Base-by-base conservation (phyloP, 2,888 invertebrate species). In the Pristionchus fissidentatus region DNA sequence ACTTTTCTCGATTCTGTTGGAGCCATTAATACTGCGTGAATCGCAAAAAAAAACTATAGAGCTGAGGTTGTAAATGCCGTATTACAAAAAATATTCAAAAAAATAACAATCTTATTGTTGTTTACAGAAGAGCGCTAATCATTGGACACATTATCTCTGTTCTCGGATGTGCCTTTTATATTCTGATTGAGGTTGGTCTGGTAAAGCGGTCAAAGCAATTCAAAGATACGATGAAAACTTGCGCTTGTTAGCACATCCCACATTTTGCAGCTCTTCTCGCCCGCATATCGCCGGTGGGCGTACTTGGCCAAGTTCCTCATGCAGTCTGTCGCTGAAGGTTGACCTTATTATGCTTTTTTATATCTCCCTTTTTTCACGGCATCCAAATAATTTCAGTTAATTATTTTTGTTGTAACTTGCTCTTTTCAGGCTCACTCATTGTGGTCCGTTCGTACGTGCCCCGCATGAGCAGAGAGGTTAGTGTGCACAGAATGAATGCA, bases 381-480 rank as follows among this genome's bases (percentile, higher is more conserved):
- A n/a, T n/a, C n/a, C n/a, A n/a, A n/a, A n/a, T 19, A 19, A 60
- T 55, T 52, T n/a, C n/a, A n/a, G n/a, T n/a, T n/a, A n/a, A n/a
- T n/a, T n/a, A n/a, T n/a, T n/a, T n/a, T n/a, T n/a, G n/a, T n/a
- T n/a, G n/a, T n/a, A n/a, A n/a, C n/a, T n/a, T n/a, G n/a, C n/a
- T 66, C 38, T 35, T 38, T 38, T 62, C 49, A 77, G 75, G 75
- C 22, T 77, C 75, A 7, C 75, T 77, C 4, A 52, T 77, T 41
- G 75, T 77, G 49, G 49, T 77, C n/a, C 75, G 75, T n/a, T 49
- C 49, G 46, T 77, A 77, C 75, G 75, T 77, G 75, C 75, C 75
- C 32, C 75, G 75, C 35, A 77, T 77, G 75, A 77, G 75, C 35
- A 26, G 8, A 52, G 52, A 52, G 46, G 15, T 46, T 15, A 15